Evolutionary conservation across 1,140 invertebrate species (phyloP).

Genomic region (Drosophila pachea): DNA sequence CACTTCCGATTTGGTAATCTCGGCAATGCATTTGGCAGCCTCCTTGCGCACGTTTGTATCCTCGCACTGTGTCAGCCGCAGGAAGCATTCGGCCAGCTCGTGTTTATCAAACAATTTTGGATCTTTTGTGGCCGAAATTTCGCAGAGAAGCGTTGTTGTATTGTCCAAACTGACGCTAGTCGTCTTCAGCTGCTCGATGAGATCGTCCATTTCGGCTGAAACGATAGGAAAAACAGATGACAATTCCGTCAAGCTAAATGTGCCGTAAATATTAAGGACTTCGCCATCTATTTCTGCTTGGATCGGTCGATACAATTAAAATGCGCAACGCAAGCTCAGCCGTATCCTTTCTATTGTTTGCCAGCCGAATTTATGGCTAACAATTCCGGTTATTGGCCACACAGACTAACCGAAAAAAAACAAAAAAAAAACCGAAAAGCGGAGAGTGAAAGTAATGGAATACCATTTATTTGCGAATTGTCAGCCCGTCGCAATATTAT

Average conservation of each 20-base stretch:
- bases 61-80: constrained; percentile 61
- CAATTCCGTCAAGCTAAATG: constrained; percentile 18
- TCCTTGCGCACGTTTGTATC: constrained; percentile 72
- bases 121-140: constrained; percentile 76
- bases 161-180: constrained; percentile 67
- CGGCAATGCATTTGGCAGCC: constrained; percentile 84
- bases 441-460: constrained; percentile 7
- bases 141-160: constrained; percentile 63
- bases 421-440: neutral
- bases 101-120: constrained; percentile 77
- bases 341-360: constrained; percentile 26
- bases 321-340: constrained; percentile 8
- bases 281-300: constrained; percentile 8
- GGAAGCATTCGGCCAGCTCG: constrained; percentile 71
- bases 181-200: constrained; percentile 73
- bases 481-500: constrained; percentile 30
- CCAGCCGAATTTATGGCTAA: constrained; percentile 39
- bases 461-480: constrained; percentile 32
- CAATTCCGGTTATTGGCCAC: constrained; percentile 49
- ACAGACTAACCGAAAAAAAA: neutral
- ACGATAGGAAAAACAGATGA: neutral
- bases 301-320: constrained; percentile 17
- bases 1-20: constrained; percentile 84
- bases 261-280: constrained; percentile 12
- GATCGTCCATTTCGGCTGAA: constrained; percentile 75